phyloP scores from a whole-genome alignment of 2,113 vertebrate species.

The Haemorhous mexicanus region DNA sequence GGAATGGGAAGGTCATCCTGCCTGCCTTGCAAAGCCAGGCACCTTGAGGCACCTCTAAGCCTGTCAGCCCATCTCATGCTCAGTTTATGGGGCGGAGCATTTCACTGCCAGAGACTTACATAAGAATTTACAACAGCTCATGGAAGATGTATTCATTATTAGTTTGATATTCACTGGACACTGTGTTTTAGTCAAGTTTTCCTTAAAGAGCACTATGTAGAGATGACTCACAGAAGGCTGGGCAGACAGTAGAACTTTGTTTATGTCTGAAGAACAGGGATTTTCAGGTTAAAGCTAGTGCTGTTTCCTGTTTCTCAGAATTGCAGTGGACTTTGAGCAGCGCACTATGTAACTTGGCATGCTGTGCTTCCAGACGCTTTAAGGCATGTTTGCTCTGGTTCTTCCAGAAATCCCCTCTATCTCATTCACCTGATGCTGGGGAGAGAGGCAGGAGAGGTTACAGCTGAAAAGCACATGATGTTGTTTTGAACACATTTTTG shows the following conservation, averaged over 20 bases:
- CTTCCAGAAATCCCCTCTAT: not conserved
- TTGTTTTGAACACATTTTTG: conserved; percentile 27
- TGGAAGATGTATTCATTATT: not conserved
- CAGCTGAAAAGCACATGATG: not conserved
- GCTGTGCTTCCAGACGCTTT: not conserved
- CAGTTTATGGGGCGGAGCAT: not conserved
- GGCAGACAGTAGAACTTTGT: not conserved
- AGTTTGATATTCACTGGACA: not conserved
- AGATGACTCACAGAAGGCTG: not conserved
- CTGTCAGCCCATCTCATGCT: not conserved
- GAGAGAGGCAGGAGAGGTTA: not conserved
- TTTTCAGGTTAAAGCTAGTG: not conserved
- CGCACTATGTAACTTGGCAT: not conserved
- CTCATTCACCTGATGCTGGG: not conserved
- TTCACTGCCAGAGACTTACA: not conserved
- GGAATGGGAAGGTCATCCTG: not conserved
- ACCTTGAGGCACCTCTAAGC: not conserved
- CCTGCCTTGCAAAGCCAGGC: not conserved
- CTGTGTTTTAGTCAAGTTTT: not conserved
- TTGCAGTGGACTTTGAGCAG: not conserved
- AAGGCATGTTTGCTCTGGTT: not conserved
- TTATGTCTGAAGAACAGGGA: not conserved
- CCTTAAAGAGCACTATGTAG: not conserved
- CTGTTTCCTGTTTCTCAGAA: conserved; percentile 28
- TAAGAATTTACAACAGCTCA: not conserved